Evolutionary conservation across 64 coral and sea anemone species (phyloP).

Genomic region (Montipora foliosa): DNA sequence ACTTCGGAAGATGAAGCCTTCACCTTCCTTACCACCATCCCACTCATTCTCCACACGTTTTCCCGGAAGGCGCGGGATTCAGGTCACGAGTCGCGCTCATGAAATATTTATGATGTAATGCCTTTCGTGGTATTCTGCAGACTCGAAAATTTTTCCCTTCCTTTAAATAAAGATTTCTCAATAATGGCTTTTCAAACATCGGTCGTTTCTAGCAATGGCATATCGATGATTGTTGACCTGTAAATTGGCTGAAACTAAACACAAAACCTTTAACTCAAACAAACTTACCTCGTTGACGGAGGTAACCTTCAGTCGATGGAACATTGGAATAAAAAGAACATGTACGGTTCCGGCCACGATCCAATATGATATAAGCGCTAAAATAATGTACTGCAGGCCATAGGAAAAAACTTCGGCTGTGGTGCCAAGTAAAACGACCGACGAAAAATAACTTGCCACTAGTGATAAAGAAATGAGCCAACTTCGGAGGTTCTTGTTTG

Average conservation of each 20-base stretch:
- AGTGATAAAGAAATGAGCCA: constrained; percentile 67
- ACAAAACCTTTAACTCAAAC: background rate
- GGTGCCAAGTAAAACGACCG: constrained; percentile 57
- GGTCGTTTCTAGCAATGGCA: too few species aligned
- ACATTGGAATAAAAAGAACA: constrained; percentile 79
- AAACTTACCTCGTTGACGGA: constrained; percentile 80
- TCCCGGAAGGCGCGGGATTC: too few species aligned
- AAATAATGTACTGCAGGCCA: constrained; percentile 71
- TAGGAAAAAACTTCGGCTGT: constrained; percentile 72
- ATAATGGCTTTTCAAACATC: too few species aligned
- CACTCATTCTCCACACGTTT: too few species aligned
- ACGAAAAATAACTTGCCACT: constrained; percentile 74
- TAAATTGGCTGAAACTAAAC: background rate
- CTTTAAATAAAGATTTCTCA: too few species aligned
- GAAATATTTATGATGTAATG: too few species aligned
- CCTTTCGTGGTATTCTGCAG: too few species aligned
- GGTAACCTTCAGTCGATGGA: constrained; percentile 62
- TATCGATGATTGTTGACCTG: background rate
- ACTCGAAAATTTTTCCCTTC: too few species aligned
- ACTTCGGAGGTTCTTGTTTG: constrained; percentile 53
- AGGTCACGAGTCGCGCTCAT: too few species aligned
- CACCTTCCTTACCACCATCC: too few species aligned
- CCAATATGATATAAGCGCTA: constrained; percentile 66
- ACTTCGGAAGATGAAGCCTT: too few species aligned
- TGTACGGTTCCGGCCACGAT: constrained; percentile 56